Conservation (phyloP, 2,797 vertebrate genomes). For the Sebastes taczanowskii region DNA sequence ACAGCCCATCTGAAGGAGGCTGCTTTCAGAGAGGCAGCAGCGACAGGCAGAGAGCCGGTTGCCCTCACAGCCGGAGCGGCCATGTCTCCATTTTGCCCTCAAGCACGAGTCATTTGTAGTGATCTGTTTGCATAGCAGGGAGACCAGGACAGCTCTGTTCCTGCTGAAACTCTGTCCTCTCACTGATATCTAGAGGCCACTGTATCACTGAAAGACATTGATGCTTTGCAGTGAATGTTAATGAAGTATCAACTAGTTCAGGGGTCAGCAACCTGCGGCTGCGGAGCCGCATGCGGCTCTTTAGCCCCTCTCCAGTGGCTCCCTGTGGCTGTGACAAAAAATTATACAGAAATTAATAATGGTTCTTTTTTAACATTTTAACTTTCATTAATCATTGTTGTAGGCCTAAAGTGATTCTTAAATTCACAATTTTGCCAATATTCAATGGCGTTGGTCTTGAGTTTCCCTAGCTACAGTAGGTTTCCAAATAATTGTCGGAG, state of each 20-base stretch:
- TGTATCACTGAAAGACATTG: not conserved
- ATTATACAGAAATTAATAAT: too few relatives aligned
- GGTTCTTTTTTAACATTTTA: too few relatives aligned
- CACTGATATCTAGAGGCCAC: not conserved
- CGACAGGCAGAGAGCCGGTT: slow-evolving; percentile 15
- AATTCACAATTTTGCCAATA: too few relatives aligned
- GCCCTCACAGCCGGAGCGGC: slow-evolving; percentile 47
- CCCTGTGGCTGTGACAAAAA: too few relatives aligned
- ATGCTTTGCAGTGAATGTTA: slow-evolving; percentile 4
- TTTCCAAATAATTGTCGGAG: too few relatives aligned
- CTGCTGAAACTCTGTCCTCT: slow-evolving; percentile 19
- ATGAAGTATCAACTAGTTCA: slow-evolving; percentile 3
- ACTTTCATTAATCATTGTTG: too few relatives aligned
- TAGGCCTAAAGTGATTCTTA: too few relatives aligned
- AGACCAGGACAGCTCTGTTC: slow-evolving; percentile 14
- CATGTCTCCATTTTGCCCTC: slow-evolving; percentile 45
- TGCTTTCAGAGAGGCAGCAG: slow-evolving; percentile 28
- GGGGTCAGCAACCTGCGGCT: too few relatives aligned
- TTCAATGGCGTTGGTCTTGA: too few relatives aligned
- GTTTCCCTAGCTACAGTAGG: too few relatives aligned
- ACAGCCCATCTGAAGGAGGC: slow-evolving; percentile 5
- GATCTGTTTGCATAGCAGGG: slow-evolving; percentile 32
- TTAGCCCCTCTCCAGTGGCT: too few relatives aligned
- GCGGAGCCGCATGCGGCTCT: too few relatives aligned
- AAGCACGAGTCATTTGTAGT: slow-evolving; percentile 48